These are phyloP conservation scores for Leucopsar rothschildi DNA, from an alignment of 2,113 vertebrate species.

Conservation along the genomic window DNA sequence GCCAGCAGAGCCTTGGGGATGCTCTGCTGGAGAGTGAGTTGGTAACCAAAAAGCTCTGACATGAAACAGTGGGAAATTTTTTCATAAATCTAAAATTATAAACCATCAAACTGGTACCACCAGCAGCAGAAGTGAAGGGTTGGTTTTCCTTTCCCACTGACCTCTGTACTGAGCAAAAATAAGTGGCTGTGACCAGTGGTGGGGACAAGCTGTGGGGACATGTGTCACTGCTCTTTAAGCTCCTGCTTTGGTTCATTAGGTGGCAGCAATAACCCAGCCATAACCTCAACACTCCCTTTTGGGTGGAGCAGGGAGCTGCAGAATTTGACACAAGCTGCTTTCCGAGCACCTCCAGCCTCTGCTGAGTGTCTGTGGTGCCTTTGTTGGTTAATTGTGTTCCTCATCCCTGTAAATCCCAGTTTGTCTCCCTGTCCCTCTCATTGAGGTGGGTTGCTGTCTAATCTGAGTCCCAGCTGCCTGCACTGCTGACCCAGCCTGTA, in stretches of 20 bases:
- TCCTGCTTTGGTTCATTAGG: background rate
- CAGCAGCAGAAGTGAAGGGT: accelerated
- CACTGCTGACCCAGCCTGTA: background rate
- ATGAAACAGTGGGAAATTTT: background rate
- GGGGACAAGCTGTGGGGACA: accelerated
- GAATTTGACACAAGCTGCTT: background rate
- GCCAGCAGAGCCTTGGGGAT: background rate
- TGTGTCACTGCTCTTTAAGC: background rate
- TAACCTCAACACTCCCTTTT: background rate
- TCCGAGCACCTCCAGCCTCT: accelerated
- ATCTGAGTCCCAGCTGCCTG: background rate
- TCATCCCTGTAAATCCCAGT: accelerated
- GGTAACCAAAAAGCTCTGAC: background rate
- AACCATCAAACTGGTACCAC: background rate
- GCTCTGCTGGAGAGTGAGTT: background rate
- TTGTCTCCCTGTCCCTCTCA: background rate
- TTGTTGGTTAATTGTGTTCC: accelerated
- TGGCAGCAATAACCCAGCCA: background rate
- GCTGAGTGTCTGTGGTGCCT: too few relatives aligned
- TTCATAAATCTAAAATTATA: background rate
- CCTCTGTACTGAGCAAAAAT: background rate
- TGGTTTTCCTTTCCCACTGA: background rate
- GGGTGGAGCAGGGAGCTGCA: background rate
- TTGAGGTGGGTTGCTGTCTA: background rate
- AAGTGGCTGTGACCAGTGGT: background rate